These are phyloP conservation scores for Leptodactylus fuscus DNA, from an alignment of 2,113 vertebrate species.

Conservation along the genomic window DNA sequence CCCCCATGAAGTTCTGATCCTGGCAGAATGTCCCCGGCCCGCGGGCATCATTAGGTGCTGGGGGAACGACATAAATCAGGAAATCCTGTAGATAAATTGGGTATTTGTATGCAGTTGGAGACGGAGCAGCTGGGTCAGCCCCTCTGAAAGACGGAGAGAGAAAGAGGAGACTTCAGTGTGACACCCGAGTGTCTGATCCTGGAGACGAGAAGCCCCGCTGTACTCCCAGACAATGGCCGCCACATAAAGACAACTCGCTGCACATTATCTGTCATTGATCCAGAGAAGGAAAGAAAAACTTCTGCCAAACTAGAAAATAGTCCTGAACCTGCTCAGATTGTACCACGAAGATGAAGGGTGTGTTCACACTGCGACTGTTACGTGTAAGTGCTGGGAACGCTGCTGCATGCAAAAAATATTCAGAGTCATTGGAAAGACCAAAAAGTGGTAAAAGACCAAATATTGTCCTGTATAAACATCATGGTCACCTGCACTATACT, in stretches of 20 bases:
- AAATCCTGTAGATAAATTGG: slow-evolving; percentile 15
- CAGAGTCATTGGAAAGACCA: too few species aligned
- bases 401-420: too few species aligned
- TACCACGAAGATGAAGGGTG: neutral
- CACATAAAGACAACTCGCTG: neutral
- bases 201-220: neutral
- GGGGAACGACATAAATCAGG: slow-evolving; percentile 27
- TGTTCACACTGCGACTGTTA: too few species aligned
- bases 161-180: slow-evolving; percentile 5
- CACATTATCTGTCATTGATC: slow-evolving; percentile 10
- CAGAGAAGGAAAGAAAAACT: neutral
- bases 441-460: too few species aligned
- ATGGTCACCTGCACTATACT: too few species aligned
- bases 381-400: too few species aligned
- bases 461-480: too few species aligned
- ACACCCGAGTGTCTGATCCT: neutral
- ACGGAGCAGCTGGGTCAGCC: neutral
- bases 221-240: neutral
- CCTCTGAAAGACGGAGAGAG: neutral
- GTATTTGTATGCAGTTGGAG: slow-evolving; percentile 29
- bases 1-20: slow-evolving; percentile 10
- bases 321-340: neutral
- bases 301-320: neutral
- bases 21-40: slow-evolving; percentile 28
- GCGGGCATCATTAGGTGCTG: slow-evolving; percentile 34